phyloP scores from a whole-genome alignment of 2,888 invertebrate species.

The Metalampra italica region DNA sequence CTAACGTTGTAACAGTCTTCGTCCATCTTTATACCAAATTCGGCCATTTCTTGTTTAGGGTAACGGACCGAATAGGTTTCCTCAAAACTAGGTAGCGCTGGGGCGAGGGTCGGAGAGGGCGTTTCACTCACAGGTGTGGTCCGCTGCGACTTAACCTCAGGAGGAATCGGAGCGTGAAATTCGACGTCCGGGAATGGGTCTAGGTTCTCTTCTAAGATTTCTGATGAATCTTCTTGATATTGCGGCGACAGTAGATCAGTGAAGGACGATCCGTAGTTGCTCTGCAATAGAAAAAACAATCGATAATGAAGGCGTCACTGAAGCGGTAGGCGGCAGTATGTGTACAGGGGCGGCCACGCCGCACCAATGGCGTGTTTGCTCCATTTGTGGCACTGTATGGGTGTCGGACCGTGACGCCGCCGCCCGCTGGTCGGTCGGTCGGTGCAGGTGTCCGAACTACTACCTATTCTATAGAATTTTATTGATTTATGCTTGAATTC shows the following conservation, averaged over 20 bases:
- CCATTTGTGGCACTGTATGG: constrained; percentile 21
- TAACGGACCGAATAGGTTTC: constrained; percentile 91
- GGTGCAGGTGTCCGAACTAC: constrained; percentile 40
- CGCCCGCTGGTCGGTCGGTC: constrained; percentile 24
- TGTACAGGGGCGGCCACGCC: constrained; percentile 52
- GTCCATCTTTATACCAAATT: constrained; percentile 89
- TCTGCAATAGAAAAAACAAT: constrained; percentile 78
- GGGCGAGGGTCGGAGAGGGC: constrained; percentile 70
- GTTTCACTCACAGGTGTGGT: constrained; percentile 65
- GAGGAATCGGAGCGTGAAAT: constrained; percentile 67
- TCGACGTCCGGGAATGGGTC: constrained; percentile 86
- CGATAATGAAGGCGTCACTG: constrained; percentile 61
- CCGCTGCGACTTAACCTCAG: constrained; percentile 63
- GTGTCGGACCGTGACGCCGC: constrained; percentile 16
- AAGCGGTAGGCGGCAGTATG: constrained; percentile 57
- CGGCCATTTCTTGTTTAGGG: constrained; percentile 80
- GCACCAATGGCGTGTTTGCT: constrained; percentile 55
- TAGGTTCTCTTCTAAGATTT: constrained; percentile 84
- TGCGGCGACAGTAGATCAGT: constrained; percentile 87
- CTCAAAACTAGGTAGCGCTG: constrained; percentile 90
- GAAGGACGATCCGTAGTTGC: constrained; percentile 88
- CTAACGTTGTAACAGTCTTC: constrained; percentile 88
- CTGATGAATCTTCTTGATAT: constrained; percentile 84
- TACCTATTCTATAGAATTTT: neutral
- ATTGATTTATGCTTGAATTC: neutral